A percentile compares a stretch with the other conserved stretches of the same genome.
phyloP scores from a whole-genome alignment of 2,797 vertebrate genomes.

The Chrysocyon brachyurus region DNA sequence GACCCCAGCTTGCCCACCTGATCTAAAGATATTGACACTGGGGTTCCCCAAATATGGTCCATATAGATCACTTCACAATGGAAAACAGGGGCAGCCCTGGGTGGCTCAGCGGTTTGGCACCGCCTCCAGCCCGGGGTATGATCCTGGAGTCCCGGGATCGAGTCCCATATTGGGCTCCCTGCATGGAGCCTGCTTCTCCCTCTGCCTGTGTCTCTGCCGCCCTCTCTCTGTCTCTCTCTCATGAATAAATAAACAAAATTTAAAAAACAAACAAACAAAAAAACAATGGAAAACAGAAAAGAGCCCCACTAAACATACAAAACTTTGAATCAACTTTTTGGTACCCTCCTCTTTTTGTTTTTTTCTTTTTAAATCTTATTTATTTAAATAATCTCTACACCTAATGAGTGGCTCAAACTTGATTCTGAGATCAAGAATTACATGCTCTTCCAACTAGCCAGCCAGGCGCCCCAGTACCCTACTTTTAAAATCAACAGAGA shows the following conservation, averaged over 20 bases:
- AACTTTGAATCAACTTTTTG: slow-evolving; percentile 14
- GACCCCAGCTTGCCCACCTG: not conserved
- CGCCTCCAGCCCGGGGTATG: too few relatives aligned
- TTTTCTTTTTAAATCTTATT: not conserved
- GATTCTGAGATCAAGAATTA: not conserved
- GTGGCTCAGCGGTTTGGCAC: too few relatives aligned
- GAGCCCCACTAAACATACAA: not conserved
- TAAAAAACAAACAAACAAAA: too few relatives aligned
- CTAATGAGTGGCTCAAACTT: not conserved
- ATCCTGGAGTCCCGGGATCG: too few relatives aligned
- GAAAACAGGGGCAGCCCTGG: not conserved
- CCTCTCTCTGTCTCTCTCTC: too few relatives aligned
- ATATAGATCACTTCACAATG: not conserved
- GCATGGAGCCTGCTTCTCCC: too few relatives aligned
- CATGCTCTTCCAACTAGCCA: not conserved
- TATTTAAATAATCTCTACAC: not conserved
- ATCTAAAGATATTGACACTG: not conserved
- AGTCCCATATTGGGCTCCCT: too few relatives aligned
- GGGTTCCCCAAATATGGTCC: not conserved
- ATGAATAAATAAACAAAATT: too few relatives aligned
- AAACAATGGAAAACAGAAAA: slow-evolving; percentile 31
- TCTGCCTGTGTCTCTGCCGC: too few relatives aligned
- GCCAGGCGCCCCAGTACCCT: not conserved
- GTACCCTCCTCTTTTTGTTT: not conserved
- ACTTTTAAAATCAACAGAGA: slow-evolving; percentile 1